Conservation (phyloP, 1,140 invertebrate genomes). For the Tenebrio molitor region DNA sequence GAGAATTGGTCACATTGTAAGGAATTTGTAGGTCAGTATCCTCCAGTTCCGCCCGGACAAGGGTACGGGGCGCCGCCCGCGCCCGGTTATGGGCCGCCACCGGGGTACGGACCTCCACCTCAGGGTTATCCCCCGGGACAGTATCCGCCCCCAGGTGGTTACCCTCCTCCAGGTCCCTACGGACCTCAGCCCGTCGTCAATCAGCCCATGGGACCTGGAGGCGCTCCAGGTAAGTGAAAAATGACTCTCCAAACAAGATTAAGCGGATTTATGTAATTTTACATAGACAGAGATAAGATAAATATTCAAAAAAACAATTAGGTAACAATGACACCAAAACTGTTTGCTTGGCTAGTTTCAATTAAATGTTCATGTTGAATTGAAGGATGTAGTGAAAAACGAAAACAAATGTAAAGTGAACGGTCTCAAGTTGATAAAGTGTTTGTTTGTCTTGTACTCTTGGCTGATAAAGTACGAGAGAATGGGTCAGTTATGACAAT, state of each 20-base stretch:
- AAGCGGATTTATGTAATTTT: slow-evolving; percentile 24
- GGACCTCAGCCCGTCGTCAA: slow-evolving; percentile 38
- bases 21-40: slow-evolving; percentile 35
- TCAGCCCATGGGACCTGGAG: slow-evolving; percentile 34
- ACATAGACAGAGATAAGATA: slow-evolving; percentile 19
- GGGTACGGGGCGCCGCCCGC: slow-evolving; percentile 25
- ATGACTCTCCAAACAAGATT: background rate
- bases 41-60: slow-evolving; percentile 31
- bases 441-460: slow-evolving; percentile 36
- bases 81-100: slow-evolving; percentile 51
- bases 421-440: slow-evolving; percentile 40
- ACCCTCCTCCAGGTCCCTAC: slow-evolving; percentile 24
- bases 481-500: slow-evolving; percentile 47
- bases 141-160: slow-evolving; percentile 47
- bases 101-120: slow-evolving; percentile 52
- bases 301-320: slow-evolving; percentile 16
- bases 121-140: slow-evolving; percentile 42
- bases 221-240: slow-evolving; percentile 6
- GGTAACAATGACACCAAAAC: slow-evolving; percentile 12
- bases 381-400: too few species aligned
- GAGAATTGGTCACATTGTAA: slow-evolving; percentile 12
- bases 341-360: slow-evolving; percentile 4
- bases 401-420: slow-evolving; percentile 17
- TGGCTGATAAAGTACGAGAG: slow-evolving; percentile 25
- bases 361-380: too few species aligned